Conservation (phyloP, 1,140 invertebrate genomes). For the Watersipora subatra region DNA sequence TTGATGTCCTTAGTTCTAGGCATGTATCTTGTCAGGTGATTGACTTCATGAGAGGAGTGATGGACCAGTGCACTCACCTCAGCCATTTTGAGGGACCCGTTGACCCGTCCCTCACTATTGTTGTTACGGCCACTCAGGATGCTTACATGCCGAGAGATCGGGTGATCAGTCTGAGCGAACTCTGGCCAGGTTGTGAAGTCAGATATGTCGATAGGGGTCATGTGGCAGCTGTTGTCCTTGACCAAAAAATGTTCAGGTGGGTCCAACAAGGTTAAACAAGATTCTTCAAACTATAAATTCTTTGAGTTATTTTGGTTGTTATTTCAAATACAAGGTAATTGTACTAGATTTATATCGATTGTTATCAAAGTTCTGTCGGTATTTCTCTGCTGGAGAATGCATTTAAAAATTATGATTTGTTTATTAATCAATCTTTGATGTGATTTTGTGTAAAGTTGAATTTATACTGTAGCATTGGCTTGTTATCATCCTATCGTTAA, state of each 20-base stretch:
- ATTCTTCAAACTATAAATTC: neutral
- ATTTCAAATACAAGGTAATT: neutral
- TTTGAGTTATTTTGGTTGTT: neutral
- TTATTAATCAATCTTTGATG: neutral
- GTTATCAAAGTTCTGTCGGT: neutral
- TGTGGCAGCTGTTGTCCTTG: constrained; percentile 71
- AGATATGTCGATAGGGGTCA: constrained; percentile 73
- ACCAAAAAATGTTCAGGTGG: constrained; percentile 74
- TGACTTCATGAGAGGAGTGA: constrained; percentile 90
- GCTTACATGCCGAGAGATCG: constrained; percentile 79
- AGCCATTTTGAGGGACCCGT: constrained; percentile 71
- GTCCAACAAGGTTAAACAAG: neutral
- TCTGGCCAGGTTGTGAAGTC: constrained; percentile 82
- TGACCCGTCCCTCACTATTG: constrained; percentile 50
- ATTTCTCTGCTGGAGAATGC: neutral
- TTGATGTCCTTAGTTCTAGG: too few relatives aligned
- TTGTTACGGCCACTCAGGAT: constrained; percentile 51
- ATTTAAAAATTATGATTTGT: neutral
- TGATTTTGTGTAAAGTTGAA: neutral
- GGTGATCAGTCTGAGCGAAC: constrained; percentile 62
- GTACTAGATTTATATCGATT: neutral
- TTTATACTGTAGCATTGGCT: too few relatives aligned
- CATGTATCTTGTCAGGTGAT: constrained; percentile 41
- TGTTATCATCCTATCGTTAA: too few relatives aligned
- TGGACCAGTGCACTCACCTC: constrained; percentile 96